Percentiles rank a stretch among this genome's conserved stretches.
These are phyloP conservation scores for Drosophila nebulosa DNA, from an alignment of 1,140 invertebrate species.

Conservation along the genomic window DNA sequence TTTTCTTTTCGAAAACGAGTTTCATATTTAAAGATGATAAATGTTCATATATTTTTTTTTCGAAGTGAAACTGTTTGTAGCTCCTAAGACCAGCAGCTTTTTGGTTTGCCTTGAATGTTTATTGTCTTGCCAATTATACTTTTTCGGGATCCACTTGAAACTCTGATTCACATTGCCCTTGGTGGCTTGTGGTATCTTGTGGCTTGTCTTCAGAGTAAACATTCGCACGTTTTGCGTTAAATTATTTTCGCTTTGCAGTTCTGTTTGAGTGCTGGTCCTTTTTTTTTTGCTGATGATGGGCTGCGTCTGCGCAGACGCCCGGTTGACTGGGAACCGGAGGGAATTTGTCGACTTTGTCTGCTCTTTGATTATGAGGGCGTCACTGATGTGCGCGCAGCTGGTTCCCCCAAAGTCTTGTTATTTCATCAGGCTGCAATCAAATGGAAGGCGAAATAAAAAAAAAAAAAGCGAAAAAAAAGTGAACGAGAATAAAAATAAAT, in stretches of 20 bases:
- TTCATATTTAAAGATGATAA: neutral
- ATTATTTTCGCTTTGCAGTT: conserved; percentile 38
- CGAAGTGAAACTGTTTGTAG: neutral
- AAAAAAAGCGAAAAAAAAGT: conserved; percentile 9
- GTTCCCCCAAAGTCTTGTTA: conserved; percentile 38
- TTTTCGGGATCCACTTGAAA: neutral
- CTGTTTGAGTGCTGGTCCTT: conserved; percentile 42
- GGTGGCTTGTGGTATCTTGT: conserved; percentile 20
- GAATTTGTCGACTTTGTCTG: neutral
- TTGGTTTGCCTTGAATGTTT: too few relatives aligned
- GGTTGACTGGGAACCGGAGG: conserved; percentile 9
- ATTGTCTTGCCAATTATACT: neutral
- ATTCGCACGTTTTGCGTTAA: conserved; percentile 63
- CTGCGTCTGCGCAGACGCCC: conserved; percentile 38
- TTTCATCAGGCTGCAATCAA: conserved; percentile 59
- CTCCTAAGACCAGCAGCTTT: neutral
- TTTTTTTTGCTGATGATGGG: conserved; percentile 5
- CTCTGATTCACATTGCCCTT: conserved; percentile 9
- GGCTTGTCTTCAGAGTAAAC: conserved; percentile 33
- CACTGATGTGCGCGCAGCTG: conserved; percentile 33
- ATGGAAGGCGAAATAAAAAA: conserved; percentile 9
- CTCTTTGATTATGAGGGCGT: conserved; percentile 65
- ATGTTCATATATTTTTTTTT: neutral
- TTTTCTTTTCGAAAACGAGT: too few relatives aligned
- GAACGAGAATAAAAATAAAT: neutral